Percentiles rank a stretch among this genome's conserved stretches.
These are phyloP conservation scores for Stenodera caucasica DNA, from an alignment of 2,888 invertebrate genomes.

Conservation along the genomic window DNA sequence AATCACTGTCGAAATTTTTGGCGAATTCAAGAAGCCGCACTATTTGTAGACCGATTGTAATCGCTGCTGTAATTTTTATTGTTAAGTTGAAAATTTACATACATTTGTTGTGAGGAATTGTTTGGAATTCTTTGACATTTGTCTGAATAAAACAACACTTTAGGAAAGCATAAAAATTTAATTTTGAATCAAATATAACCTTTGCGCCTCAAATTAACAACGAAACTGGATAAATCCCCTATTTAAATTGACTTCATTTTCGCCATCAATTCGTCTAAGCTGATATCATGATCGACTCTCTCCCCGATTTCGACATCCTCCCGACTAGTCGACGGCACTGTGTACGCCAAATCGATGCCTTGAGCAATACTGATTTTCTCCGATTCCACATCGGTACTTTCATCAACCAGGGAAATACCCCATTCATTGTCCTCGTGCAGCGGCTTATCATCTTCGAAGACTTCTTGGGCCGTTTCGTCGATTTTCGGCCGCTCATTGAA, in stretches of 20 bases:
- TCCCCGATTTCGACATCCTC: slow-evolving; percentile 50
- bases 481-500: slow-evolving; percentile 61
- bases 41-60: background rate
- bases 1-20: background rate
- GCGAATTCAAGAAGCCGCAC: background rate
- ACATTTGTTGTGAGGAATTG: no score
- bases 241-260: slow-evolving; percentile 87
- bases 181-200: background rate
- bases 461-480: slow-evolving; percentile 59
- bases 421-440: slow-evolving; percentile 91
- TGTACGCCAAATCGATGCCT: slow-evolving; percentile 36
- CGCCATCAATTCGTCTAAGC: slow-evolving; percentile 88
- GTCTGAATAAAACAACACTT: background rate
- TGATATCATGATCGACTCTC: slow-evolving; percentile 56
- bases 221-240: no score
- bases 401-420: slow-evolving; percentile 75
- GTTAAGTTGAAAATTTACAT: no score
- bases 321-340: background rate
- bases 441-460: slow-evolving; percentile 49
- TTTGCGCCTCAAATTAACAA: background rate
- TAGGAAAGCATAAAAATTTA: background rate
- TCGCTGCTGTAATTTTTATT: background rate
- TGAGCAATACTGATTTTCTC: slow-evolving; percentile 50
- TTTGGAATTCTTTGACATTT: background rate
- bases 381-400: slow-evolving; percentile 62